Conservation (phyloP, 2,113 vertebrate genomes). For the Macaca fascicularis region T2T-MFA8v1.1 NC_088377.1:141965001-141965500, state of each 20-base stretch:
- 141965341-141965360: background rate
- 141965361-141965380: background rate
- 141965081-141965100: background rate
- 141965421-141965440: background rate
- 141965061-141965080: background rate
- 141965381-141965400: background rate
- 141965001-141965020: background rate
- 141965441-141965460: background rate
- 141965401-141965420: background rate
- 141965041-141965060: background rate
- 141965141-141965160: slow-evolving; percentile 9
- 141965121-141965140: background rate
- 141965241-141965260: background rate
- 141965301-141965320: background rate
- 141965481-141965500: background rate
- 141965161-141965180: background rate
- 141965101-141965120: background rate
- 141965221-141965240: background rate
- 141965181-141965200: background rate
- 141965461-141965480: background rate
- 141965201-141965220: background rate
- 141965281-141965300: background rate
- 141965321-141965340: background rate
- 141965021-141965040: background rate
- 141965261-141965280: background rate